Percentiles rank a stretch among this genome's conserved stretches.
Conservation (phyloP, 2,888 invertebrate species). For the Myathropa florea region DNA sequence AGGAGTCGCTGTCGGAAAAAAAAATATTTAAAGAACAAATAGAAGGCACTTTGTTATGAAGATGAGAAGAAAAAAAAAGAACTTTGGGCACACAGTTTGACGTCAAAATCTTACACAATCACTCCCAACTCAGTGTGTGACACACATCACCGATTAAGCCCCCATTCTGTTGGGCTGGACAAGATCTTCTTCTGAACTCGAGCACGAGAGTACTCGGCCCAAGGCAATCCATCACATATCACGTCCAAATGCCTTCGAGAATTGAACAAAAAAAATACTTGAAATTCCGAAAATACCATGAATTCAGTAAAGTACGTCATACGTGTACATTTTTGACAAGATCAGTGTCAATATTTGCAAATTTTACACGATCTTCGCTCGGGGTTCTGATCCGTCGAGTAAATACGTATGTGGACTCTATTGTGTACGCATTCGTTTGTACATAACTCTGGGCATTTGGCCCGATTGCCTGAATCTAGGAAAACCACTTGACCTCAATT, state of each 20-base stretch:
- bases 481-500: not conserved
- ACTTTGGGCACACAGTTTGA: not conserved
- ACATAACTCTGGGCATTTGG: not conserved
- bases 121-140: not conserved
- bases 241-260: not conserved
- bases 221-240: not conserved
- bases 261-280: constrained; percentile 4
- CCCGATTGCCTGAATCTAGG: not conserved
- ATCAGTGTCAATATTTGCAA: constrained; percentile 38
- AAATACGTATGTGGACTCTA: not conserved
- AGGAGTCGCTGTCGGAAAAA: not conserved
- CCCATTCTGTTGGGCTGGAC: not conserved
- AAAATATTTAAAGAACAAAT: not conserved
- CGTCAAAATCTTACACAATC: not conserved
- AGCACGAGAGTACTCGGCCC: not conserved
- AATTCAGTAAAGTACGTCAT: not conserved
- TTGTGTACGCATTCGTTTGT: not conserved
- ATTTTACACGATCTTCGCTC: constrained; percentile 4
- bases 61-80: not conserved
- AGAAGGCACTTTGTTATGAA: not conserved
- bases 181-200: not conserved
- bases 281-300: constrained; percentile 16
- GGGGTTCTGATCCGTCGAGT: constrained; percentile 21
- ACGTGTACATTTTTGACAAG: not conserved
- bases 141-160: not conserved